A percentile compares a stretch with the other conserved stretches of the same genome.
Conservation (phyloP, 2,113 vertebrate genomes). For the Forbesichthys papilliferus region DNA sequence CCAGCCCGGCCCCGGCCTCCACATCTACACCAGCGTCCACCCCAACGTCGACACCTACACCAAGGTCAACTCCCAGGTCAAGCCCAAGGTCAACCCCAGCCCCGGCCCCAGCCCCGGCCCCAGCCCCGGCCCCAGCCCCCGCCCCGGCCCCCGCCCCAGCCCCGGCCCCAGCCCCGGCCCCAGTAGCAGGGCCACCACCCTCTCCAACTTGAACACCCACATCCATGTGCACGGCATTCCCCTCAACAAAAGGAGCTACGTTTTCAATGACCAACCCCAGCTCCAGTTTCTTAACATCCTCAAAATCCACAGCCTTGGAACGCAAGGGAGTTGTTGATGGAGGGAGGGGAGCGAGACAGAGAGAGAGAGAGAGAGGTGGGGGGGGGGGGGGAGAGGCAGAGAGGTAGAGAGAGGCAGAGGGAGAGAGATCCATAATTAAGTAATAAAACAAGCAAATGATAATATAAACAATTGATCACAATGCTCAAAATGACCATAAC, state of each 20-base stretch:
- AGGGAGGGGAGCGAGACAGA: not conserved
- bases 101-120: not conserved
- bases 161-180: not conserved
- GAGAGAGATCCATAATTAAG: not conserved
- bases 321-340: not conserved
- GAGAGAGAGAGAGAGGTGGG: not conserved
- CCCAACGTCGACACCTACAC: not conserved
- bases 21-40: not conserved
- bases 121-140: not conserved
- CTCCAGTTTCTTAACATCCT: constrained; percentile 73
- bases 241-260: constrained; percentile 57
- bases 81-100: not conserved
- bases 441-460: not conserved
- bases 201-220: constrained; percentile 44
- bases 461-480: not conserved
- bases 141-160: not conserved
- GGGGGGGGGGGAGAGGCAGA: not conserved
- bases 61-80: not conserved
- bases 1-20: constrained; percentile 5
- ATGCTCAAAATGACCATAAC: not conserved
- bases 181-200: constrained; percentile 1
- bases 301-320: constrained; percentile 83
- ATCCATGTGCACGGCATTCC: constrained; percentile 26
- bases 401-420: not conserved
- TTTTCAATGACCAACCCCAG: constrained; percentile 82